phyloP scores from a whole-genome alignment of 2,888 invertebrate species.

The Sinohyriopsis cumingii region DNA sequence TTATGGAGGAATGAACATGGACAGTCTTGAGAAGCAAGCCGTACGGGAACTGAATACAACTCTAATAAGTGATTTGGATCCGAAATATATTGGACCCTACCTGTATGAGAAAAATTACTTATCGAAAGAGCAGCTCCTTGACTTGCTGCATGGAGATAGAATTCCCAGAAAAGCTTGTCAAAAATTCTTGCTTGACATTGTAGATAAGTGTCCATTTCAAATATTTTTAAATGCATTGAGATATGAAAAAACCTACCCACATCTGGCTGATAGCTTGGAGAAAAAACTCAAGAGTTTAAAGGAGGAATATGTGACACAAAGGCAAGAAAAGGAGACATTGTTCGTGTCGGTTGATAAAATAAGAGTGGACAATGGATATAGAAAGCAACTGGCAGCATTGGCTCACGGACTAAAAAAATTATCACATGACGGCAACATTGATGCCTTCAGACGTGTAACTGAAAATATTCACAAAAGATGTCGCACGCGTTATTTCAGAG shows the following conservation, averaged over 20 bases:
- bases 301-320: background rate
- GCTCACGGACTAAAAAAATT: slow-evolving; percentile 14
- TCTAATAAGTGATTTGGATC: slow-evolving; percentile 12
- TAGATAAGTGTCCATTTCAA: slow-evolving; percentile 8
- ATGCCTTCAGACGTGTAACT: background rate
- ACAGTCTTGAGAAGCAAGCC: slow-evolving; percentile 14
- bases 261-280: slow-evolving; percentile 18
- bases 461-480: no score
- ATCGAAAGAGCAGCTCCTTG: background rate
- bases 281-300: background rate
- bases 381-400: slow-evolving; percentile 9
- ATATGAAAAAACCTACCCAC: slow-evolving; percentile 11
- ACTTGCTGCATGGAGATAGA: slow-evolving; percentile 5
- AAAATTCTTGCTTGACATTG: slow-evolving; percentile 3
- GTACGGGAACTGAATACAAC: slow-evolving; percentile 5
- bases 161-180: slow-evolving; percentile 7
- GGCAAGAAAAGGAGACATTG: background rate
- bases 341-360: slow-evolving; percentile 18
- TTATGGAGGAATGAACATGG: slow-evolving; percentile 6
- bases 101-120: slow-evolving; percentile 14
- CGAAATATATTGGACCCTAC: slow-evolving; percentile 11
- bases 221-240: slow-evolving; percentile 14
- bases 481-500: background rate
- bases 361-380: slow-evolving; percentile 4
- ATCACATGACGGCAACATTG: slow-evolving; percentile 9